Base-by-base conservation (phyloP, 2,888 invertebrate genomes). In the Notocelia uddmanniana region DNA sequence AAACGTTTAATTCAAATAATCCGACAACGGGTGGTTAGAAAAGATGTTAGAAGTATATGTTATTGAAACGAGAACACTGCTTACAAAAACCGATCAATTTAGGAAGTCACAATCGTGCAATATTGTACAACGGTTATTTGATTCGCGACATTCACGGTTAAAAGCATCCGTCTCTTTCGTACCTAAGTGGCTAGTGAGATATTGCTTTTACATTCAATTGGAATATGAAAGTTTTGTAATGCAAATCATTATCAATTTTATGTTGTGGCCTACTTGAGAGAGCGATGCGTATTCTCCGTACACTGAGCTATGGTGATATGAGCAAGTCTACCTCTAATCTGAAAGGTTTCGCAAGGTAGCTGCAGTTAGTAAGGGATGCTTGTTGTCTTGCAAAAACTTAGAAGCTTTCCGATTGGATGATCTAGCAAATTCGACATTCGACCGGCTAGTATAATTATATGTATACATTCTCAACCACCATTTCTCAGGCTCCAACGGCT, bases 111-210 rank as follows among this genome's bases (percentile, higher is more conserved):
- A 31, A 31, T 26, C 55, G n/a, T 31, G 26, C 31, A 26, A 18
- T 18, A 55, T 3, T 31, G 26, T 3, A 34, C 34, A 41, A 34
- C 34, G 34, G 64, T 54, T 64, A 64, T 37, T 52, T 26, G 52
- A 3, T 37, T 23, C 52, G 21, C 37, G 64, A 64, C 18, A 37
- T 62, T 31, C 50, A 19, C 26, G 31, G 31, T 34, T 26, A 18
- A 45, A n/a, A 37, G n/a, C n/a, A 64, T 52, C n/a, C n/a, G 0
- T 52, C 34, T 37, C 26, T 62, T 62, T 48, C 64, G 64, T 52
- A 64, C 64, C 21, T 54, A 64, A 52, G 18, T 34, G 37, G 64
- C 64, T 54, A 64, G 64, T 64, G 52, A 37, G 64, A 64, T 64
- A 64, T 64, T 54, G 64, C 64, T 64, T 64, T 64, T 34, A 52